Percentiles rank a stretch among this genome's conserved stretches.
These are phyloP conservation scores for Diadophis punctatus DNA, from an alignment of 2,113 vertebrate species.

Conservation along the genomic window DNA sequence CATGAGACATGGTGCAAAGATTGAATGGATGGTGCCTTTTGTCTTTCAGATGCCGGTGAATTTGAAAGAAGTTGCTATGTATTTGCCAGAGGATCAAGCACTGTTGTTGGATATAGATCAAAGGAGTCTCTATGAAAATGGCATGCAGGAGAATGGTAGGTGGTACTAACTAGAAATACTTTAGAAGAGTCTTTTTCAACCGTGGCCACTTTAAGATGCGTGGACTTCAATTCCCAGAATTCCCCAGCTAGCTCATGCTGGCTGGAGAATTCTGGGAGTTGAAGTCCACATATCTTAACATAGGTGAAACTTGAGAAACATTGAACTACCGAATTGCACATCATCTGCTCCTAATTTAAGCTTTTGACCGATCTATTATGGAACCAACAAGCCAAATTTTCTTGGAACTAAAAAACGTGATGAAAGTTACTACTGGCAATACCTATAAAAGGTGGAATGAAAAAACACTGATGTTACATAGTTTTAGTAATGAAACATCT, in stretches of 20 bases:
- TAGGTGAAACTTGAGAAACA: neutral
- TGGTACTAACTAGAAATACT: neutral
- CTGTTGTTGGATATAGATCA: neutral
- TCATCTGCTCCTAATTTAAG: neutral
- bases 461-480: neutral
- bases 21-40: neutral
- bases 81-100: neutral
- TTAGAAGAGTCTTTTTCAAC: neutral
- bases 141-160: neutral
- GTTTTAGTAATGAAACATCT: too few species aligned
- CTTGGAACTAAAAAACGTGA: neutral
- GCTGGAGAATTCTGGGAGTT: neutral
- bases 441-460: neutral
- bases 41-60: conserved; percentile 13
- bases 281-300: neutral
- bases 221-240: neutral
- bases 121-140: neutral
- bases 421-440: neutral
- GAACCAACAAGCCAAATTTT: neutral
- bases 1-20: neutral
- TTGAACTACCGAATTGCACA: neutral
- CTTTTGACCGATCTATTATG: neutral
- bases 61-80: neutral
- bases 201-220: neutral
- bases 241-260: neutral